Evolutionary conservation across 2,113 vertebrate genomes (phyloP).

Genomic region (Conger conger): DNA sequence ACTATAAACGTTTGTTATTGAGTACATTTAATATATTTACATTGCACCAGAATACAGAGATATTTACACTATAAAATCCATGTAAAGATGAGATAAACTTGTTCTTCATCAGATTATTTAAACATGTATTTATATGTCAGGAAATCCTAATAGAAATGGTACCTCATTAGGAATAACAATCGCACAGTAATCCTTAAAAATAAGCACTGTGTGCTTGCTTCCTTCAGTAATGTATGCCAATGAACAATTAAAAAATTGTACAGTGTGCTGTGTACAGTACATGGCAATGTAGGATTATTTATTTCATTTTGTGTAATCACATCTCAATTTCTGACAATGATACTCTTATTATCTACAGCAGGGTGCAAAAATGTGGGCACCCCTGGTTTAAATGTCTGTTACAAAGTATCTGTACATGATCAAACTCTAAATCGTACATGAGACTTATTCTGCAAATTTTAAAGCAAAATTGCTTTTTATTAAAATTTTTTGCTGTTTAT

Average conservation of each 20-base stretch:
- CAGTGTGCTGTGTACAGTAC: not conserved
- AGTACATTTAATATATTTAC: not conserved
- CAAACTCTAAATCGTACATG: too few relatives aligned
- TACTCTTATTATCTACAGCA: not conserved
- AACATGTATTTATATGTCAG: not conserved
- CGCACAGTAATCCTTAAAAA: conserved; percentile 51
- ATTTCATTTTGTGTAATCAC: not conserved
- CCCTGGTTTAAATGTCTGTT: too few relatives aligned
- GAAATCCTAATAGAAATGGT: not conserved
- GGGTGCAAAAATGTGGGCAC: too few relatives aligned
- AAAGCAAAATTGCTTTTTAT: too few relatives aligned
- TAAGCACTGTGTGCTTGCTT: conserved; percentile 43
- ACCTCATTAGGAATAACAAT: conserved; percentile 16
- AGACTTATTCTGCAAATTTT: too few relatives aligned
- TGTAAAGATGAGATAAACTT: not conserved
- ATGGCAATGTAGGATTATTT: not conserved
- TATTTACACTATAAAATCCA: not conserved
- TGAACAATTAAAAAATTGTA: not conserved
- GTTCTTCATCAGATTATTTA: not conserved
- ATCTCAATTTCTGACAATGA: not conserved
- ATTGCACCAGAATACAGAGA: not conserved
- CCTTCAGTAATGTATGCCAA: too few relatives aligned
- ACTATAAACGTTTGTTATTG: not conserved
- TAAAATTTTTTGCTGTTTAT: too few relatives aligned
- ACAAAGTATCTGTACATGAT: too few relatives aligned